Evolutionary conservation across 2,797 vertebrate genomes (phyloP).

Genomic region (Sebastes taczanowskii): DNA sequence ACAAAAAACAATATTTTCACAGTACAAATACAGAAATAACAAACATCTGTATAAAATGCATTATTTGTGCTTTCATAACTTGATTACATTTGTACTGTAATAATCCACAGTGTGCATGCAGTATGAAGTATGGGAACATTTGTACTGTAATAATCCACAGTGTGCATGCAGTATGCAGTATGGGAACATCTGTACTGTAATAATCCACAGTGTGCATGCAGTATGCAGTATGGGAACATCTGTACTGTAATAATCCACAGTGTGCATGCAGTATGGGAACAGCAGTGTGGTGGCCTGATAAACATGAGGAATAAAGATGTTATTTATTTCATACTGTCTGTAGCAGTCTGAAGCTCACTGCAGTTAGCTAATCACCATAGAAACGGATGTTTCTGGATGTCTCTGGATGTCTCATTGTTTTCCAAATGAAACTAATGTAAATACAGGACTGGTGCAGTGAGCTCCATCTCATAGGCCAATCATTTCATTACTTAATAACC

Average conservation of each 20-base stretch:
- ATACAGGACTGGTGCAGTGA: not conserved
- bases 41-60: not conserved
- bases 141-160: not conserved
- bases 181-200: not conserved
- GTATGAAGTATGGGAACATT: fast-evolving
- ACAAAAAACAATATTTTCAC: not conserved
- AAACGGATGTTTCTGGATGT: not conserved
- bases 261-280: not conserved
- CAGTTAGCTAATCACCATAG: not conserved
- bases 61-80: not conserved
- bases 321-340: not conserved
- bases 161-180: not conserved
- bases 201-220: not conserved
- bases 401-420: not conserved
- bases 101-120: too few species aligned
- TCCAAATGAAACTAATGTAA: not conserved
- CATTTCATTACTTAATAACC: conserved; percentile 28
- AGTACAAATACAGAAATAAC: not conserved
- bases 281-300: not conserved
- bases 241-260: not conserved
- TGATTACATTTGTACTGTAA: not conserved
- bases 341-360: not conserved
- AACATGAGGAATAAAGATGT: not conserved
- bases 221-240: not conserved
- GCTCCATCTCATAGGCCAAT: not conserved